Conservation (phyloP, 2,113 vertebrate species). For the Copsychus sechellarum region DNA sequence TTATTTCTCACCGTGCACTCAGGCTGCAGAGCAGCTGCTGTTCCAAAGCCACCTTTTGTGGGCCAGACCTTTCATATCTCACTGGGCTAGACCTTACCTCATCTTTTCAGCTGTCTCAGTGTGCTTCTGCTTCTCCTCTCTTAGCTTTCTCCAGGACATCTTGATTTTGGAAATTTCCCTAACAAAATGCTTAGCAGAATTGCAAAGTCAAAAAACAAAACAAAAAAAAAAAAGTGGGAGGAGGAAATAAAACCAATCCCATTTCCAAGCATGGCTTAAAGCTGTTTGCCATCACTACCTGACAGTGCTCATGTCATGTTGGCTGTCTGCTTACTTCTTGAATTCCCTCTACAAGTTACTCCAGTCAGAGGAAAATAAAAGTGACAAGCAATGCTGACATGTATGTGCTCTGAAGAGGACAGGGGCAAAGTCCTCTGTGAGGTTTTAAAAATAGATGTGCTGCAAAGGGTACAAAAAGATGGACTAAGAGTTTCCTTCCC, state of each 20-base stretch:
- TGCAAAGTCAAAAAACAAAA: neutral
- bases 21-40: fast-evolving
- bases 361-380: neutral
- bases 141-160: neutral
- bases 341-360: conserved; percentile 1
- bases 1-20: fast-evolving
- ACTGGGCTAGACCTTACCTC: neutral
- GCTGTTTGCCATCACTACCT: neutral
- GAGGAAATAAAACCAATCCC: neutral
- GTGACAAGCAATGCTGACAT: neutral
- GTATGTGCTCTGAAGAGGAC: neutral
- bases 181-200: neutral
- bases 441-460: conserved; percentile 23
- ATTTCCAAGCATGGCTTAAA: neutral
- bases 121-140: neutral
- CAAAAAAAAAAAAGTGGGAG: neutral
- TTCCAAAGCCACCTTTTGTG: neutral
- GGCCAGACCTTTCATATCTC: neutral
- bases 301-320: neutral
- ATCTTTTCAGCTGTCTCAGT: neutral
- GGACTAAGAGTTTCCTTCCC: neutral
- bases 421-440: neutral
- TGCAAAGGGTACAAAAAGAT: neutral
- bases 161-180: neutral
- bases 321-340: neutral